phyloP scores from a whole-genome alignment of 2,797 vertebrate genomes.

The Sphaeramia orbicularis region DNA sequence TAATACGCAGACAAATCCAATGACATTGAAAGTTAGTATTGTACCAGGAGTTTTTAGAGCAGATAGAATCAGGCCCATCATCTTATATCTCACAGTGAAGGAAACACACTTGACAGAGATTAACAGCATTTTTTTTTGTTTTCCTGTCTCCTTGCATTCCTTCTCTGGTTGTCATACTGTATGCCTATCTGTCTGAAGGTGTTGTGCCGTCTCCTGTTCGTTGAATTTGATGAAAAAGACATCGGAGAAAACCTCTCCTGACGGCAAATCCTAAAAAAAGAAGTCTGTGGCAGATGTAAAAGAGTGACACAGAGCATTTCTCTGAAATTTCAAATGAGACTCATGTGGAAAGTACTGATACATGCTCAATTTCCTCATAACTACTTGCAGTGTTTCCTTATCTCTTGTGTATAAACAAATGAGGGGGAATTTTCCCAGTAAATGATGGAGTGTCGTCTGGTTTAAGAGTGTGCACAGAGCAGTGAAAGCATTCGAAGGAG shows the following conservation, averaged over 20 bases:
- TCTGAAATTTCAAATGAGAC: conserved; percentile 42
- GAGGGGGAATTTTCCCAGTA: conserved; percentile 32
- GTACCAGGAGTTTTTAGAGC: conserved; percentile 36
- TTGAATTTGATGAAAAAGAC: conserved; percentile 57
- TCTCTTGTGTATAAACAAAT: conserved; percentile 43
- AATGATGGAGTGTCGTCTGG: conserved; percentile 41
- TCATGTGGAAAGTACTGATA: conserved; percentile 51
- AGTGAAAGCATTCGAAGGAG: conserved; percentile 17
- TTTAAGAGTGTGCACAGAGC: conserved; percentile 3
- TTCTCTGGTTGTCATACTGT: conserved; percentile 43
- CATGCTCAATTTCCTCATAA: conserved; percentile 42
- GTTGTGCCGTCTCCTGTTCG: conserved; percentile 52
- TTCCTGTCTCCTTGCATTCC: conserved; percentile 44
- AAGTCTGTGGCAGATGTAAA: conserved; percentile 51
- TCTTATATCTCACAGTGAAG: conserved; percentile 31
- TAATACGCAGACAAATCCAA: conserved; percentile 55
- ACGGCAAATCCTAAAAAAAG: conserved; percentile 40
- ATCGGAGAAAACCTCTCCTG: conserved; percentile 44
- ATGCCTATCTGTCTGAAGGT: conserved; percentile 59
- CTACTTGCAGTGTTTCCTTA: conserved; percentile 30
- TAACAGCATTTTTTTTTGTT: conserved; percentile 34
- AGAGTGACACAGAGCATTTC: conserved; percentile 51
- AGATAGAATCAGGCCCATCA: conserved; percentile 50
- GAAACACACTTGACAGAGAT: conserved; percentile 50
- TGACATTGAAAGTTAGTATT: conserved; percentile 73